phyloP scores from a whole-genome alignment of 1,140 invertebrate genomes.

The Sinonovacula constricta region DNA sequence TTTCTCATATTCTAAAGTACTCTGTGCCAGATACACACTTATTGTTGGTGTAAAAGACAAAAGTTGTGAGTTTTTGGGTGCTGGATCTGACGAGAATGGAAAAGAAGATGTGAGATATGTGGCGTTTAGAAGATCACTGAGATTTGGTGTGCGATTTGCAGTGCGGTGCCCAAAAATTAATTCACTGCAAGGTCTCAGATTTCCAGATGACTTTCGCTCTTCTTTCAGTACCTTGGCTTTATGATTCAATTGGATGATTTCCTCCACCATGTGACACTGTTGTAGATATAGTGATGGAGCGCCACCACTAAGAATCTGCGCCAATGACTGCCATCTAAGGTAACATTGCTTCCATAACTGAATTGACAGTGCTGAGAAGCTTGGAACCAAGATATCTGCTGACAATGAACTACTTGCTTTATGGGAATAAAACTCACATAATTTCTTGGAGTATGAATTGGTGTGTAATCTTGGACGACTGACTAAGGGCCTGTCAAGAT shows the following conservation, averaged over 20 bases:
- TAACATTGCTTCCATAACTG: conserved; percentile 94
- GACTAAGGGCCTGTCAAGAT: neutral
- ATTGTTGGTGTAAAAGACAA: conserved; percentile 62
- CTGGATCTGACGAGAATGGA: conserved; percentile 70
- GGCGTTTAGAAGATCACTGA: conserved; percentile 63
- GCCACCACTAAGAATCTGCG: conserved; percentile 89
- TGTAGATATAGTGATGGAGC: conserved; percentile 83
- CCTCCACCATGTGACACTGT: conserved; percentile 77
- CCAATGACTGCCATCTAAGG: conserved; percentile 90
- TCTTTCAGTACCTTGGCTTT: conserved; percentile 60
- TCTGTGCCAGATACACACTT: conserved; percentile 67
- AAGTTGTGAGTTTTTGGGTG: conserved; percentile 57
- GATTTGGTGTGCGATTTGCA: conserved; percentile 57
- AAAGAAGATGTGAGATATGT: conserved; percentile 76
- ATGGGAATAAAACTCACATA: conserved; percentile 43
- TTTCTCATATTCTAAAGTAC: conserved; percentile 62
- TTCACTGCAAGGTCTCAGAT: conserved; percentile 70
- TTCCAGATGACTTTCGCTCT: conserved; percentile 11
- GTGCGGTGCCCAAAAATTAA: conserved; percentile 72
- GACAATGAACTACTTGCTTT: conserved; percentile 30
- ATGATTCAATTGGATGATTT: conserved; percentile 72
- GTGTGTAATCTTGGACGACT: conserved; percentile 35
- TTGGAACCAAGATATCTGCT: conserved; percentile 59
- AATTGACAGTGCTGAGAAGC: conserved; percentile 76
- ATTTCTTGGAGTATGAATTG: conserved; percentile 51